Evolutionary conservation across 2,113 vertebrate genomes (phyloP), one percentile per base, ranked within the genome.

Genomic region (Otocyon megalotis): DNA sequence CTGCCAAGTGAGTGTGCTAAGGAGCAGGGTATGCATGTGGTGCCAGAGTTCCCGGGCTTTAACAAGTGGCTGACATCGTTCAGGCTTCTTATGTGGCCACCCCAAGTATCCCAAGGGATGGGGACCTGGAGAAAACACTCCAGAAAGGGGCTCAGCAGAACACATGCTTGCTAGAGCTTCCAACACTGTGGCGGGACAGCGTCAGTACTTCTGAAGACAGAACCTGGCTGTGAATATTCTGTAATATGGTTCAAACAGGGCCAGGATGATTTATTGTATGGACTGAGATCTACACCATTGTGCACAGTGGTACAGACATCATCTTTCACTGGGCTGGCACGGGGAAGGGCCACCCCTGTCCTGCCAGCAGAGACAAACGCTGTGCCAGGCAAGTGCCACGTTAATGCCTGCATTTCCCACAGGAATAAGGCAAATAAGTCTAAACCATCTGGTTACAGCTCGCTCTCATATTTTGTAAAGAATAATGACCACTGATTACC

Each of bases 181-280:
- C 28, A 22, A 4, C 14, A 19, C 3, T 2, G 1, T 0, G 0
- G 4, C 0, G 17, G 2, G 4, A 32, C 71, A 72, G 32, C 0
- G 37, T 22, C 30, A 5, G 30, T 1, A 3, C 48, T 54, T 79
- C 50, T 24, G 54, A 24, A 80, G 85, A 5, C 8, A 26, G 54
- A 28, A 43, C 17, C 30, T 9, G 9, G 19, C 20, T 1, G 2
- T 6, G 48, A 17, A n/a, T 2, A 19, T 26, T n/a, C 60, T 54
- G 32, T 5, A n/a, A 63, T 19, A 5, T 6, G 30, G 58, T 48
- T 65, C 67, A 35, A n/a, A 60, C 13, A 6, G 54, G 77, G 20
- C 2, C 43, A 26, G 17, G 6, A 28, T 6, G 12, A 24, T 5
- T 20, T 2, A 26, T 3, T 1, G 2, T 5, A n/a, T 2, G 22